Evolutionary conservation across 2,888 invertebrate genomes (phyloP), one percentile per base, ranked within the genome.

Genomic region (Lypha dubia): DNA sequence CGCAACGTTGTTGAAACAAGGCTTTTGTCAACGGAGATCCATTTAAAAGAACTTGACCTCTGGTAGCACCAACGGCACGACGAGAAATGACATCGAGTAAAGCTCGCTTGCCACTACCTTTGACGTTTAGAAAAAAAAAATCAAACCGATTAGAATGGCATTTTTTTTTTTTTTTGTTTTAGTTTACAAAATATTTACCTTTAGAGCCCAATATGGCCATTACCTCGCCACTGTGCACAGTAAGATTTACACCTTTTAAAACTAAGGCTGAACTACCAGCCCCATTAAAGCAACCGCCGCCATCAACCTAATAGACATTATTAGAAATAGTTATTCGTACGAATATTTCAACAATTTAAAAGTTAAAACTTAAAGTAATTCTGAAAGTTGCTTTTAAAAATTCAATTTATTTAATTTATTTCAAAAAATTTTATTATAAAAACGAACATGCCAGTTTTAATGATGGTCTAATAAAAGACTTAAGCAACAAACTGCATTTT

Each of bases 51-150:
- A 99, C 96, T 90, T 98, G 96, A 0, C 98, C 99, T 76, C 97
- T 94, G 0, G 96, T 96, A 1, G 96, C 95, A 1, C 96, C 96
- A 86, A 95, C 95, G 13, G 97, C 95, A 41, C 97, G 94, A 20
- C 96, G 94, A 0, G 97, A 95, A 77, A 99, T 97, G 8, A 98
- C 98, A 91, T 99, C 98, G 8, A 99, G 93, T 3, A 99, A 94
- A 0, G 98, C 98, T 41, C 98, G 95, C 91, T 99, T 99, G 0
- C 99, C 99, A 88, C 98, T 98, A 15, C 98, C 98, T 97, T 22
- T 17, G 13, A 15, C 5, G n/a, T 9, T 38, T 5, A 24, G 8
- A 2, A 24, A 1, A 65, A 2, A 24, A 1, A 65, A 24, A 6
- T 22, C 24, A 49, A 32, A 28, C 13, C 5, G 6, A 28, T 24